Base-by-base conservation (phyloP, 2,113 vertebrate genomes). In the Oceanodroma tethys region DNA sequence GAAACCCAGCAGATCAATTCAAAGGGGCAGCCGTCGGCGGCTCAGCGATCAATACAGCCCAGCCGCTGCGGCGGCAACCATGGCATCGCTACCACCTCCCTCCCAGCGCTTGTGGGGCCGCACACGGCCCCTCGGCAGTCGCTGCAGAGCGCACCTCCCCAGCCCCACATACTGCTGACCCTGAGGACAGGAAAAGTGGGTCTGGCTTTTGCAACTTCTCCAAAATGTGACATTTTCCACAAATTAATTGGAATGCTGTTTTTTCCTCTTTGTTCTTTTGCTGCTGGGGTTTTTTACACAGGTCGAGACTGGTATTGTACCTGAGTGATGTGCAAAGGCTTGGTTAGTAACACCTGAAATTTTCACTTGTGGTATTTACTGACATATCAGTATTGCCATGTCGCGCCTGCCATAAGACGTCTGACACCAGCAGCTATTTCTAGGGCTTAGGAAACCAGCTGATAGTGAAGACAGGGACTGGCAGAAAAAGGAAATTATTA, bases 21-120 rank as follows among this genome's bases (percentile, higher is more conserved):
- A 25, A 25, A 22, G 11, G 30, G 48, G 13, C 0, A 3, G 25
- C 48, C 38, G 7, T 8, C 9, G 2, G 34, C 0, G 1, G 20
- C 43, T 45, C 53, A 14, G 48, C 0, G 7, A 53, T 18, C 13
- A 2, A 27, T 2, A n/a, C 40, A 81, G 58, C 40, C 30, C 26
- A 32, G 74, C 16, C 3, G 1, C 32, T 3, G 32, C 1, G 3
- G 42, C 1, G 1, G 43, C 3, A 32, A 58, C 59, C 1, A 2
- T 7, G 30, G 11, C 0, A 0, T 18, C n/a, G 13, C 11, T 0
- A 38, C 38, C 1, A 0, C 48, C 50, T 42, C 42, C n/a, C 21
- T 48, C 56, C 40, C 2, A 1, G 62, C 32, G 25, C 11, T 12
- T 1, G 1, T 36, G 59, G 1, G 1, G 55, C 63, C 26, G 5